A percentile compares a stretch with the other conserved stretches of the same genome.
Conservation (phyloP, 2,797 vertebrate genomes). For the Microchirus variegatus region DNA sequence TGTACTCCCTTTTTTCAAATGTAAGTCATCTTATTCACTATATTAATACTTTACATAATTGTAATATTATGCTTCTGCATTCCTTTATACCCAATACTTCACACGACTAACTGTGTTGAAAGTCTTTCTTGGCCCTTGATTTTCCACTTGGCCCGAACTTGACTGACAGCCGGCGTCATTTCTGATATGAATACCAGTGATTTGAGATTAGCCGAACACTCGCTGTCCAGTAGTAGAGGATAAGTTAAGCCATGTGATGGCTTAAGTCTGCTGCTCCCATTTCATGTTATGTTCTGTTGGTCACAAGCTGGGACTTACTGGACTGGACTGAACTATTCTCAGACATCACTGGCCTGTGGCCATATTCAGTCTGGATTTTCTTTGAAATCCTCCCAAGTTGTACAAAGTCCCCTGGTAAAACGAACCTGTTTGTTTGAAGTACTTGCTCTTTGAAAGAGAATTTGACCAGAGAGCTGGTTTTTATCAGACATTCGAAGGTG, state of each 20-base stretch:
- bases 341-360: constrained; percentile 13
- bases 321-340: constrained; percentile 23
- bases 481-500: constrained; percentile 27
- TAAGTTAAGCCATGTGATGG: constrained; percentile 56
- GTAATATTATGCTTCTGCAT: not conserved
- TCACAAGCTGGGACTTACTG: constrained; percentile 48
- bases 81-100: not conserved
- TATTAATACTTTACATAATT: not conserved
- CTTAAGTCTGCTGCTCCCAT: constrained; percentile 32
- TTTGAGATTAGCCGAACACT: constrained; percentile 37
- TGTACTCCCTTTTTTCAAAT: not conserved
- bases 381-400: constrained; percentile 52
- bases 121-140: not conserved
- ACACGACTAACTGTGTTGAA: constrained; percentile 1
- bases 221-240: constrained; percentile 20
- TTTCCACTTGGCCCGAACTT: constrained; percentile 17
- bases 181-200: constrained; percentile 40
- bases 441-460: constrained; percentile 51
- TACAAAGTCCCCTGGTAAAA: constrained; percentile 35
- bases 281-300: constrained; percentile 15
- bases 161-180: not conserved
- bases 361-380: constrained; percentile 18
- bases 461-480: constrained; percentile 26
- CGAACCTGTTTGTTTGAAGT: constrained; percentile 59
- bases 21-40: not conserved